Evolutionary conservation across 2,888 invertebrate genomes (phyloP).

Genomic region (Crematogaster levior): DNA sequence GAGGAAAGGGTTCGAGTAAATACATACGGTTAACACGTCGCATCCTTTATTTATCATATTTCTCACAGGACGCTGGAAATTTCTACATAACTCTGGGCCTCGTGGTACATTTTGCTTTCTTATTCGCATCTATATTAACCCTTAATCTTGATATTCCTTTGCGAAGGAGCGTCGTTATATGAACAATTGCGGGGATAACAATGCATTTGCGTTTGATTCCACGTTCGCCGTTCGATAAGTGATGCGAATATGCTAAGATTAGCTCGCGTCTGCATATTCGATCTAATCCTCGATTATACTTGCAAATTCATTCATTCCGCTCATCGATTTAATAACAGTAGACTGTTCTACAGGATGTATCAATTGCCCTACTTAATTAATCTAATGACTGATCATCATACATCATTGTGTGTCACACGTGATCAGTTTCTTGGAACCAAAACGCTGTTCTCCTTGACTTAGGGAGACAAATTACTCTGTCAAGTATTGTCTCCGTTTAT

Average conservation of each 20-base stretch:
- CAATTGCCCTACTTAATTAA: conserved; percentile 12
- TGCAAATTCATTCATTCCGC: background rate
- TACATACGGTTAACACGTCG: background rate
- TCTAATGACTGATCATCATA: conserved; percentile 1
- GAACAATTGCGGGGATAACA: background rate
- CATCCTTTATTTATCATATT: conserved; percentile 1
- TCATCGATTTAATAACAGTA: conserved; percentile 19
- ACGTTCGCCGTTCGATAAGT: background rate
- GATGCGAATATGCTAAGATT: conserved; percentile 11
- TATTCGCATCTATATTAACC: too few species aligned
- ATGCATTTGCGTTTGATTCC: too few species aligned
- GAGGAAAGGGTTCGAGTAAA: background rate
- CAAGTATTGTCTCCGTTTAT: background rate
- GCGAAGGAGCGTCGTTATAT: background rate
- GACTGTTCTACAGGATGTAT: background rate
- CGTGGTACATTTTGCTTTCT: background rate
- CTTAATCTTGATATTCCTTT: background rate
- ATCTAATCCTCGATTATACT: conserved; percentile 5
- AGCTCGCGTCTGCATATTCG: background rate
- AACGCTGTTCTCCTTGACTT: background rate
- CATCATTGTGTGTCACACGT: background rate
- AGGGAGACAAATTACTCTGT: background rate
- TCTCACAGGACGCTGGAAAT: background rate
- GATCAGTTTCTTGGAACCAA: background rate
- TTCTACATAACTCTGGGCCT: too few species aligned